Conservation (phyloP, 2,113 vertebrate species). For the Brachyhypopomus occidentalis region DNA sequence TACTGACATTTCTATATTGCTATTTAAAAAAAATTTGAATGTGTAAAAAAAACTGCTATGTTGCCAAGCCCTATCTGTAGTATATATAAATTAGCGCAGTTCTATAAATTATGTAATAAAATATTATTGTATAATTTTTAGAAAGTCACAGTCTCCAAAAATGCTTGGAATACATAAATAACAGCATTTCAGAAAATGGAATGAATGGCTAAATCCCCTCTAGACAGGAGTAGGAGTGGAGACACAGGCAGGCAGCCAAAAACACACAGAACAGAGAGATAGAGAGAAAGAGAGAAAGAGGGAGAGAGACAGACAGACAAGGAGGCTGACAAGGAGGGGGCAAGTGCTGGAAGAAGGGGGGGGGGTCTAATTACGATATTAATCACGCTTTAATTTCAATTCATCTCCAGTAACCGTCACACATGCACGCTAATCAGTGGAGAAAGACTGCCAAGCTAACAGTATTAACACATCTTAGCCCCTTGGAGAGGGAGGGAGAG, state of each 20-base stretch:
- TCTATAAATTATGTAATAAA: neutral
- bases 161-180: slow-evolving; percentile 2
- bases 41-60: no score
- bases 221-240: slow-evolving; percentile 28
- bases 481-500: slow-evolving; percentile 55
- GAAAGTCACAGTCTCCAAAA: neutral
- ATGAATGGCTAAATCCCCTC: slow-evolving; percentile 18
- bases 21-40: no score
- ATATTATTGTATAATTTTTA: neutral
- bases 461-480: slow-evolving; percentile 70
- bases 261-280: slow-evolving; percentile 54
- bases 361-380: slow-evolving; percentile 69
- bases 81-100: neutral
- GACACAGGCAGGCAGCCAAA: slow-evolving; percentile 46
- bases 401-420: slow-evolving; percentile 65
- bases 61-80: no score
- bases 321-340: slow-evolving; percentile 37
- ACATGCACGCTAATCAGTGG: slow-evolving; percentile 64
- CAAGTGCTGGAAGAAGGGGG: slow-evolving; percentile 53
- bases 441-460: slow-evolving; percentile 66
- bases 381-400: slow-evolving; percentile 71
- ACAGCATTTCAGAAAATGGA: neutral
- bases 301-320: neutral
- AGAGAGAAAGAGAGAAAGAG: neutral
- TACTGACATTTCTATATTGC: no score